These are phyloP conservation scores for Eristalis intricaria DNA, from an alignment of 2,888 invertebrate species.

Conservation along the genomic window DNA sequence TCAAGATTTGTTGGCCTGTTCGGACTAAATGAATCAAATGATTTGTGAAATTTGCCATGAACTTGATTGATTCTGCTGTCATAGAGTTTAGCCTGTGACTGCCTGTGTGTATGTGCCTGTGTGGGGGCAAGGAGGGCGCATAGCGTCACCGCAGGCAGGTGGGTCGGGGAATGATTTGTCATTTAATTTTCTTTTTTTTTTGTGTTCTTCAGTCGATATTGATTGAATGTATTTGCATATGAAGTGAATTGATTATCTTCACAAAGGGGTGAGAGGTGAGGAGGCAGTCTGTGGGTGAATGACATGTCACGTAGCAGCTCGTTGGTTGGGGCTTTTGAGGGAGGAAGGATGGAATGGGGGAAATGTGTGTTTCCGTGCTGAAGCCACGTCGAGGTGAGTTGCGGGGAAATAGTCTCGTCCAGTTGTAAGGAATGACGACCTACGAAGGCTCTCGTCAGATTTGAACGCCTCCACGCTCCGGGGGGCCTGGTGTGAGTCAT, in stretches of 20 bases:
- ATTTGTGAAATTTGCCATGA: slow-evolving; percentile 64
- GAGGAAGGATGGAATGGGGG: background rate
- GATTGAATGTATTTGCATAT: slow-evolving; percentile 65
- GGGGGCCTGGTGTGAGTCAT: too few species aligned
- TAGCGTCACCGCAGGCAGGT: slow-evolving; percentile 35
- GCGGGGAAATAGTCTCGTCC: background rate
- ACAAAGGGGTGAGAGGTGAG: slow-evolving; percentile 2
- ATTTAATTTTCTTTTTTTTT: slow-evolving; percentile 6
- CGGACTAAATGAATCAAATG: slow-evolving; percentile 63
- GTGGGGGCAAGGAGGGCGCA: background rate
- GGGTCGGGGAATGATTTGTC: slow-evolving; percentile 37
- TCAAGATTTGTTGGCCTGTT: slow-evolving; percentile 59
- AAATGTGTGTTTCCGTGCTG: background rate
- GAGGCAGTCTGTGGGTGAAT: background rate
- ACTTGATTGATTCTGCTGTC: slow-evolving; percentile 64
- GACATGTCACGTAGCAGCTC: background rate
- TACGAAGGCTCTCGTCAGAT: background rate
- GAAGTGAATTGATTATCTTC: slow-evolving; percentile 46
- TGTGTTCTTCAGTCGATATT: background rate
- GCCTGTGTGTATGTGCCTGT: background rate
- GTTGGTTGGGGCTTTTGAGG: background rate
- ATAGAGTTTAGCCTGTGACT: background rate
- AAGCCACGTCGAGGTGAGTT: too few species aligned
- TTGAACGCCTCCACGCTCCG: too few species aligned
- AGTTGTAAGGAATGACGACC: background rate